Percentiles rank a stretch among this genome's conserved stretches.
These are phyloP conservation scores for Meandrina meandrites DNA, from an alignment of 92 coral and sea anemone species.

Conservation along the genomic window DNA sequence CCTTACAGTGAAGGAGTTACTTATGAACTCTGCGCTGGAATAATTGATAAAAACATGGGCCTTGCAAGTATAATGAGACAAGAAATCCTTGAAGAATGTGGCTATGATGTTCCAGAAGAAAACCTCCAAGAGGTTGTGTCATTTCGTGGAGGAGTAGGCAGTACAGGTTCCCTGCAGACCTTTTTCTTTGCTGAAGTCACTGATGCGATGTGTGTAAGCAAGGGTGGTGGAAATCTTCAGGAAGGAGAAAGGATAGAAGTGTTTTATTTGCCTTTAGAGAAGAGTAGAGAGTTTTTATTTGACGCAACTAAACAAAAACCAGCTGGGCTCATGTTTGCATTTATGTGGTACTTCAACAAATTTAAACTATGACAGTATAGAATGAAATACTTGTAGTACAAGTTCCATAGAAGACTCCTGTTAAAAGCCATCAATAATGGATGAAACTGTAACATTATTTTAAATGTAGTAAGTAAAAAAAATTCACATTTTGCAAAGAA, in stretches of 20 bases:
- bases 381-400: not conserved
- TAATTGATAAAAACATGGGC: conserved; percentile 82
- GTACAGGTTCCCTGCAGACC: conserved; percentile 79
- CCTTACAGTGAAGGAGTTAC: conserved; percentile 78
- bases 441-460: not conserved
- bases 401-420: not conserved
- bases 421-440: not conserved
- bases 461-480: not conserved
- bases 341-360: conserved; percentile 93
- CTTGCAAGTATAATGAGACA: conserved; percentile 77
- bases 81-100: conserved; percentile 96
- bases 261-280: conserved; percentile 80
- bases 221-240: conserved; percentile 82
- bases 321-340: conserved; percentile 83
- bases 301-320: conserved; percentile 84
- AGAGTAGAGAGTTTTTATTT: conserved; percentile 83
- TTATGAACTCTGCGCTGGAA: conserved; percentile 98
- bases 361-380: conserved; percentile 42
- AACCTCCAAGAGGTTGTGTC: conserved; percentile 73
- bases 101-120: conserved; percentile 92
- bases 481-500: not conserved
- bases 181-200: conserved; percentile 90
- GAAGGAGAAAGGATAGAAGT: conserved; percentile 96
- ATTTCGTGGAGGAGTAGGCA: conserved; percentile 80
- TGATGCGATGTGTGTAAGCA: conserved; percentile 76